Percentiles rank a stretch among this genome's conserved stretches.
Conservation (phyloP, 2,888 invertebrate species). For the Pachliopta kotzebuea region DNA sequence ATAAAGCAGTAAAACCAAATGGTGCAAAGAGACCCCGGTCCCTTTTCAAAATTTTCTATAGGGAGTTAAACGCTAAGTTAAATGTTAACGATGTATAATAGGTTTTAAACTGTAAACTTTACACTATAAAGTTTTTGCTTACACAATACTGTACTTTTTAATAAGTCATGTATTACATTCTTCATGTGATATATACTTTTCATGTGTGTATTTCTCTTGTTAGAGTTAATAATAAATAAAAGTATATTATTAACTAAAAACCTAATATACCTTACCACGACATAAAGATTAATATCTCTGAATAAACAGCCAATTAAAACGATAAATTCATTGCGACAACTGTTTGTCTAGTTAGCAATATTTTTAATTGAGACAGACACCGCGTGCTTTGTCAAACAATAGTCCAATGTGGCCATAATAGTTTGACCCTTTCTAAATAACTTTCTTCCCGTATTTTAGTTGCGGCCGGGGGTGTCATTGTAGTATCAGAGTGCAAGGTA, state of each 20-base stretch:
- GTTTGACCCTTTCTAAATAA: constrained; percentile 39
- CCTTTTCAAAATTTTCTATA: constrained; percentile 43
- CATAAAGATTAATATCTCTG: constrained; percentile 59
- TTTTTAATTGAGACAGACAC: constrained; percentile 77
- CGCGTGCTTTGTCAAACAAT: constrained; percentile 63
- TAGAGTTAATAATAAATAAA: not conserved
- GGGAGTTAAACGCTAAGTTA: constrained; percentile 38
- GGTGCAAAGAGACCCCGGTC: constrained; percentile 43
- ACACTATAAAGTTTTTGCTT: not conserved
- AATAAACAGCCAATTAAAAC: constrained; percentile 72
- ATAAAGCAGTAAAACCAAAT: constrained; percentile 69
- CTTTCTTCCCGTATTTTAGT: constrained; percentile 23
- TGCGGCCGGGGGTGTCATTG: constrained; percentile 27
- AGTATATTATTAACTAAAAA: not conserved
- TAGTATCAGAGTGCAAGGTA: constrained; percentile 41
- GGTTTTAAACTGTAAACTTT: constrained; percentile 31
- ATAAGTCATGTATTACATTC: no score
- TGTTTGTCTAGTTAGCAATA: constrained; percentile 76
- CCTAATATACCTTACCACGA: not conserved
- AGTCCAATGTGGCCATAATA: constrained; percentile 50
- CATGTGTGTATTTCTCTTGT: no score
- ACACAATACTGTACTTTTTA: not conserved
- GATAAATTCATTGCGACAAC: constrained; percentile 63
- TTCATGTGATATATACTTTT: no score
- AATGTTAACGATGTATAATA: constrained; percentile 35